Base-by-base conservation (phyloP, 30 jellyfish, hydroid and myxozoan species). In the Haliclystus octoradiatus region DNA sequence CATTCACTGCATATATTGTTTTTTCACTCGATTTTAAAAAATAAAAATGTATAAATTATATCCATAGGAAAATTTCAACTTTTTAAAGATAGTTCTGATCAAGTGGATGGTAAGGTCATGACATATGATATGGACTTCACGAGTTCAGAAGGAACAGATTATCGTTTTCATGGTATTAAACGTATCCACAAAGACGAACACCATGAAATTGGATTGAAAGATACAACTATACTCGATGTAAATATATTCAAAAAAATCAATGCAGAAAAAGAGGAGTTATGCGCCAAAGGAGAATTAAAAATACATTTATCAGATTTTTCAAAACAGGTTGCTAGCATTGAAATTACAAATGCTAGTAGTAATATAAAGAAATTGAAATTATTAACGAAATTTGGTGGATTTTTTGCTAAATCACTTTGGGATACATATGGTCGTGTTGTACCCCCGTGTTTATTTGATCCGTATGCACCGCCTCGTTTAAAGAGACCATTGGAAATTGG, bases 91-190 rank as follows among this genome's bases (percentile, higher is more conserved):
- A 82, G 94, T 65, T 4, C 2, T 13, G 53, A 70, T 19, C 53
- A 49, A 3, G 79, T 74, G 4, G 83, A 82, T 34, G 94, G 83
- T 3, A 82, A 82, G 57, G 88, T 70, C 52, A 82, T 82, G 94
- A 30, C 64, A 31, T 82, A 82, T 50, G 50, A 57, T 30, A 71
- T 73, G 67, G 27, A 14, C 2, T 53, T 82, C 9, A 34, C 71
- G 3, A 63, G 78, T 13, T 46, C 82, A 1, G 88, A 73, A 7
- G 50, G 64, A 30, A 49, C 73, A 67, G 29, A 57, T 1, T 82
- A 49, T 62, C 78, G 78, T 0, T 74, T 82, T 49, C 32, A 7
- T 33, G 94, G 94, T 14, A 82, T 31, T 47, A 82, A 82, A 47
- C 60, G 62, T 24, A 68, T 82, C 2, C 72, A 82, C 32, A 62